phyloP scores from a whole-genome alignment of 2,113 vertebrate genomes.

The Actenoides hombroni region DNA sequence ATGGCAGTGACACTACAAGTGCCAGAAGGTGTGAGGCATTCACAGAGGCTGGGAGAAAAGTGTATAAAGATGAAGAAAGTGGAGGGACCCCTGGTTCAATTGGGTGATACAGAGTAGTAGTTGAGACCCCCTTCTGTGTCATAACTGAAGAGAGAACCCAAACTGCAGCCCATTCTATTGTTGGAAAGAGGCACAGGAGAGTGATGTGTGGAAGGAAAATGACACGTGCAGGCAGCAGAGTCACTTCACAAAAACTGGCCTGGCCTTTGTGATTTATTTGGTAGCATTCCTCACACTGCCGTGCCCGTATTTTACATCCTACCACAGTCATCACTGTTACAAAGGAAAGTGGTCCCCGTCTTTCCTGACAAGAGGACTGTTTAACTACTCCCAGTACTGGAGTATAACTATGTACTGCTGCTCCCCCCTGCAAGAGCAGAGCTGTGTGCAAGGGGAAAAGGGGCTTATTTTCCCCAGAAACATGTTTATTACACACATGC shows the following conservation, averaged over 20 bases:
- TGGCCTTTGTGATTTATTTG: background rate
- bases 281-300: background rate
- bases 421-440: background rate
- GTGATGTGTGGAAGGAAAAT: background rate
- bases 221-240: background rate
- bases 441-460: background rate
- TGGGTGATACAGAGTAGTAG: fast-evolving
- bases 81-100: background rate
- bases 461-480: background rate
- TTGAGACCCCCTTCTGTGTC: background rate
- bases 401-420: background rate
- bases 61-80: background rate
- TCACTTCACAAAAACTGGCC: background rate
- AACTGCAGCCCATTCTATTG: background rate
- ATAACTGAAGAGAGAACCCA: background rate
- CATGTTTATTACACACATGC: fast-evolving
- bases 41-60: background rate
- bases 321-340: background rate
- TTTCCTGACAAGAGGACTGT: background rate
- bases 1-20: background rate
- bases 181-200: background rate
- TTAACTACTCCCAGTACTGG: background rate
- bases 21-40: background rate
- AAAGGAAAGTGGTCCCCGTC: background rate
- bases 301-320: background rate